Evolutionary conservation across 2,888 invertebrate species (phyloP), one percentile per base, ranked within the genome.

Genomic region (Trypoxylon attenuatum): DNA sequence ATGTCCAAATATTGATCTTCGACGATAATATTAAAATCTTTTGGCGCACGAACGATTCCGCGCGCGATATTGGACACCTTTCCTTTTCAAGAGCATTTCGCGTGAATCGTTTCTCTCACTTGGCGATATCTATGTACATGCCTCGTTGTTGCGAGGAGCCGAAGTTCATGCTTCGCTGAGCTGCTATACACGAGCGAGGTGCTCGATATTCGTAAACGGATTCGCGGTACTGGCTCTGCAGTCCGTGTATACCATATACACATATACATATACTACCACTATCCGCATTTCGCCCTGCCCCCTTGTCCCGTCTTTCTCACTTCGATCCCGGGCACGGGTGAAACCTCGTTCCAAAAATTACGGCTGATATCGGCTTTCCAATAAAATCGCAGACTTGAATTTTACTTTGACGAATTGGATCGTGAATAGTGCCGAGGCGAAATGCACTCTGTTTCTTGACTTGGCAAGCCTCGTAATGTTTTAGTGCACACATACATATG

Each of bases 131-230:
- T 21, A 19, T 43, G 25, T 42, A 19, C 51, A 27, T 47, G 29
- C 50, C 46, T 47, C 33, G 42, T 46, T 38, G 58, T 52, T 41
- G 47, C 2, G 43, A 19, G 19, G 25, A 18, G 47, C 1, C 55
- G 41, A 3, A 10, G 18, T 10, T 46, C 41, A 13, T 52, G 60
- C 41, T 52, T 29, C 51, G 18, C 33, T 13, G 5, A 10, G 6
- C 13, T 13, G 33, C 10, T 33, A 5, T 33, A 38, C 46, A 38
- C 15, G 19, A 22, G 16, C 38, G 42, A 21, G 10, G 15, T 19
- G 42, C 25, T 66, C 63, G 60, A 73, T 63, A 73, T 62, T 73
- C 66, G 47, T 52, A 41, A 50, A 27, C 62, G 57, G 53, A 33
- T 42, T 49, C 57, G 45, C 53, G 70, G 70, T 69, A 73, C 63